phyloP scores from a whole-genome alignment of 2,797 vertebrate species.

The Knipowitschia caucasica region DNA sequence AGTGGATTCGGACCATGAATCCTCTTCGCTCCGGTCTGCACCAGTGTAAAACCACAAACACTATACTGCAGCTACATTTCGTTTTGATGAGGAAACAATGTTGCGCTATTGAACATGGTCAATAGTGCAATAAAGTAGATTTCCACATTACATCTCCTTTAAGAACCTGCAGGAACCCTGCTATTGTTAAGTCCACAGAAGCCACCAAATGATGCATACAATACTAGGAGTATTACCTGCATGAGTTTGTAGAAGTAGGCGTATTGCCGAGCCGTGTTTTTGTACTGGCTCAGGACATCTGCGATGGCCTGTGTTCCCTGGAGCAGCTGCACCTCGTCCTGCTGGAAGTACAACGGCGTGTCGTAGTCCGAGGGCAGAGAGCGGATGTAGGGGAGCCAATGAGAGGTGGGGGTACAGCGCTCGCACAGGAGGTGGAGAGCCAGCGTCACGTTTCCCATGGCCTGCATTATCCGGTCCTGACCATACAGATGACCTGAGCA shows the following conservation, averaged over 20 bases:
- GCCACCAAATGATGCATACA: not conserved
- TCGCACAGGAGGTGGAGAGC: constrained; percentile 96
- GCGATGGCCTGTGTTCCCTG: constrained; percentile 93
- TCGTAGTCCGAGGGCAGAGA: constrained; percentile 90
- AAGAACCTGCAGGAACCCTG: too few relatives aligned
- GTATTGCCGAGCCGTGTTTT: constrained; percentile 96
- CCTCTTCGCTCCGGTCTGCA: too few relatives aligned
- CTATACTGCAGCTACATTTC: too few relatives aligned
- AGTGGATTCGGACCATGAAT: too few relatives aligned
- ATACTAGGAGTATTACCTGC: constrained; percentile 78
- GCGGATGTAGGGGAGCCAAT: constrained; percentile 95
- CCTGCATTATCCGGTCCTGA: constrained; percentile 95
- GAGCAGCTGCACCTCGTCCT: constrained; percentile 89
- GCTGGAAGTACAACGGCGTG: constrained; percentile 92
- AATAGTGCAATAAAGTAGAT: too few relatives aligned
- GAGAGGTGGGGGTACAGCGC: constrained; percentile 82
- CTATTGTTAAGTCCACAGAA: too few relatives aligned
- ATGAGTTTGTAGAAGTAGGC: constrained; percentile 98
- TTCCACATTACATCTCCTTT: too few relatives aligned
- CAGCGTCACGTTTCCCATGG: constrained; percentile 96
- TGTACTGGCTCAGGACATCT: constrained; percentile 94
- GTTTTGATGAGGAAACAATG: too few relatives aligned
- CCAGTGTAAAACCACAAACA: too few relatives aligned
- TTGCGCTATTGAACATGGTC: too few relatives aligned
- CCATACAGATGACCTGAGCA: constrained; percentile 88